Conservation (phyloP, 2,797 vertebrate genomes). For the Siniperca obscura region DNA sequence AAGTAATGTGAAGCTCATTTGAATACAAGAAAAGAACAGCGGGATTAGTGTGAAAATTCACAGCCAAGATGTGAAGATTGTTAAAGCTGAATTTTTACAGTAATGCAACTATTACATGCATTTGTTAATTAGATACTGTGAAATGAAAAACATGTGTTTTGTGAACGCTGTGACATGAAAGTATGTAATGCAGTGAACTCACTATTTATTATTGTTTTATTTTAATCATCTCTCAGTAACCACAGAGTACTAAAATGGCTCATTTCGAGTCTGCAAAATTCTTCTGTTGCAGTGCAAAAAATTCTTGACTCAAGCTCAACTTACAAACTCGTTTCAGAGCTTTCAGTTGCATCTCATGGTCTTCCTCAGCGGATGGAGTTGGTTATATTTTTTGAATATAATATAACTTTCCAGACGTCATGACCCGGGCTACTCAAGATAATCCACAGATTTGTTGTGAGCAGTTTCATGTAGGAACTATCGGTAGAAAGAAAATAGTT, state of each 20-base stretch:
- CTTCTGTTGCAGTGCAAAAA: background rate
- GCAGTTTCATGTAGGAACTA: too few relatives aligned
- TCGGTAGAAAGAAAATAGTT: too few relatives aligned
- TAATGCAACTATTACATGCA: background rate
- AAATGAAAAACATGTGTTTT: background rate
- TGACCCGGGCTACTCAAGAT: too few relatives aligned
- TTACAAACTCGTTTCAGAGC: background rate
- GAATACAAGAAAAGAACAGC: slow-evolving; percentile 35
- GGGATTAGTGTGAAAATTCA: slow-evolving; percentile 60
- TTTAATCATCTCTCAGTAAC: background rate
- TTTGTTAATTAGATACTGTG: background rate
- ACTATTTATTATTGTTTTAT: background rate
- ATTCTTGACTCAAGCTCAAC: background rate
- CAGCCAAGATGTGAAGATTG: slow-evolving; percentile 51
- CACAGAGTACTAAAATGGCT: background rate
- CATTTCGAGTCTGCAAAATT: background rate
- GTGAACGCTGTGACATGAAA: background rate
- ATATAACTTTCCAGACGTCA: too few relatives aligned
- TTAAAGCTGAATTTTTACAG: slow-evolving; percentile 41
- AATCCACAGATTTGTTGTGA: too few relatives aligned
- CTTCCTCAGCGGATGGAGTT: background rate
- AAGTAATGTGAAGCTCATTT: slow-evolving; percentile 16
- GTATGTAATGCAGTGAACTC: background rate
- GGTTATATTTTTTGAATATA: too few relatives aligned
- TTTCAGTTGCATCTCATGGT: background rate